These are phyloP conservation scores for Lindbergichthys nudifrons DNA, from an alignment of 2,797 vertebrate species.

Conservation along the genomic window DNA sequence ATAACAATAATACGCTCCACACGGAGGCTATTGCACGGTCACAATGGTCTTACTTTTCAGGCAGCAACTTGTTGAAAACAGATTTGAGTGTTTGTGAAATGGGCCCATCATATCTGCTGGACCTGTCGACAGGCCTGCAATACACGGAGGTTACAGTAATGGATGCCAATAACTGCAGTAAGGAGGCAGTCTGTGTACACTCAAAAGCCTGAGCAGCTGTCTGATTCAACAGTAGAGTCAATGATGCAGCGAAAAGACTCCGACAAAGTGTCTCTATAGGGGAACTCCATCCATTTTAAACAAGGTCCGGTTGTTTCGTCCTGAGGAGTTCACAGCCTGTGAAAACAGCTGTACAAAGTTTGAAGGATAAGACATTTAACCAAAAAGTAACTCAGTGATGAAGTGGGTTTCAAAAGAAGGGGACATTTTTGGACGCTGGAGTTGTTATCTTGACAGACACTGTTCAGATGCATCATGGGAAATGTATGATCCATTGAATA, in stretches of 20 bases:
- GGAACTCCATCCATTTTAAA: not conserved
- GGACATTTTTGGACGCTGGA: not conserved
- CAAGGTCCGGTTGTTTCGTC: no score
- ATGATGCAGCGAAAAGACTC: slow-evolving; percentile 16
- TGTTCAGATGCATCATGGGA: not conserved
- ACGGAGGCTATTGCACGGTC: slow-evolving; percentile 30
- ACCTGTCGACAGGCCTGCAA: slow-evolving; percentile 68
- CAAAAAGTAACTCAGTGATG: no score
- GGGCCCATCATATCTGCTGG: slow-evolving; percentile 48
- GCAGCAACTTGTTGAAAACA: slow-evolving; percentile 67
- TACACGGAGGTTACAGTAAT: slow-evolving; percentile 48
- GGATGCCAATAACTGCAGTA: slow-evolving; percentile 42
- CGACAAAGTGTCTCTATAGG: slow-evolving; percentile 7
- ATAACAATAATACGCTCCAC: slow-evolving; percentile 67
- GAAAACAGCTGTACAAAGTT: slow-evolving; percentile 9
- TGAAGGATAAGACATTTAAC: not conserved
- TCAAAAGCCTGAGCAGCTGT: slow-evolving; percentile 61
- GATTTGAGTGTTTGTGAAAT: slow-evolving; percentile 66
- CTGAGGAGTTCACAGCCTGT: not conserved
- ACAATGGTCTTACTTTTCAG: slow-evolving; percentile 57
- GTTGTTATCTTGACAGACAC: not conserved
- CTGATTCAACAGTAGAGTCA: slow-evolving; percentile 24
- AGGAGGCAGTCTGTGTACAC: slow-evolving; percentile 36
- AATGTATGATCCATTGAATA: not conserved
- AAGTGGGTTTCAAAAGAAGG: not conserved